Evolutionary conservation across 2,888 invertebrate species (phyloP), one percentile per base, ranked within the genome.

Genomic region (Lissocephala sabroskyi): DNA sequence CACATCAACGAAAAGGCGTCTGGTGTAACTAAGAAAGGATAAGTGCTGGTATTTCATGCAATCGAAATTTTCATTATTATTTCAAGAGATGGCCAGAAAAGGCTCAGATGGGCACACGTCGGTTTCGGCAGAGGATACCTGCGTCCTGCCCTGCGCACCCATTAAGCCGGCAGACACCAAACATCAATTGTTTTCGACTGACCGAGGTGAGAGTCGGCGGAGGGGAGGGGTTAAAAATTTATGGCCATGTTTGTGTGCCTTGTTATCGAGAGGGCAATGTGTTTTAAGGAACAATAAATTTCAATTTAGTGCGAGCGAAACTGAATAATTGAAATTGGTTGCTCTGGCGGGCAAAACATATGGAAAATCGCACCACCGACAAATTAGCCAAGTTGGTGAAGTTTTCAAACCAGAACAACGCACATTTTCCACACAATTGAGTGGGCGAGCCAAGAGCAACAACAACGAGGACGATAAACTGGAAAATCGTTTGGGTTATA

Each of bases 11-110:
- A n/a, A 41, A 49, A 64, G 53, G 35, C 35, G 68, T 62, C 51
- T 62, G 62, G 68, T 76, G 77, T 71, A 74, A 73, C 66, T 73
- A 73, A 73, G 71, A 74, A 77, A 75, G n/a, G 75, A 73, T 73
- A 77, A 73, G 66, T 64, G 66, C 54, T 56, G 37, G 52, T 54
- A 50, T 51, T 51, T 43, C 56, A 60, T 49, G 51, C 61, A 39
- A 57, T 54, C 51, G 58, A 67, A 68, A 76, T 65, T 56, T 77
- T 65, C 60, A 64, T 66, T 75, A 65, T 67, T 71, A 59, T 64
- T 70, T 70, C 65, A 57, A 40, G 30, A 49, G 39, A 4, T 7
- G 10, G 3, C 3, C 4, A 30, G 30, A 30, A 14, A 14, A n/a
- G 11, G 13, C 9, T 19, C 18, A 18, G 18, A 17, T 11, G 11